Evolutionary conservation across 2,888 invertebrate species (phyloP), one percentile per base, ranked within the genome.

Genomic region (Gastrophysa polygoni): DNA sequence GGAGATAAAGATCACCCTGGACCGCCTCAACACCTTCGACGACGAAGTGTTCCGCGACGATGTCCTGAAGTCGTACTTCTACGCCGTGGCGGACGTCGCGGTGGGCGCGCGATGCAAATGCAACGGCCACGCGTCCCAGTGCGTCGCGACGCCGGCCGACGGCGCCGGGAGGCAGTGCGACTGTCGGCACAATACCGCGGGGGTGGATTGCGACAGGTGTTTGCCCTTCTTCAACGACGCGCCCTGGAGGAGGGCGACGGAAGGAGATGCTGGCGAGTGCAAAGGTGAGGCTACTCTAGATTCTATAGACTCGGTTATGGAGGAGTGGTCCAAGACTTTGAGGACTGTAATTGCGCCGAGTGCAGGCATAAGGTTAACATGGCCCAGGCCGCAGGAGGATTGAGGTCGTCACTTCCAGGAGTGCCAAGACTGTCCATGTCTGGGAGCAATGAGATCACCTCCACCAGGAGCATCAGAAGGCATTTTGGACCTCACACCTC

Each of bases 151-250:
- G 62, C 86, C 86, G 2, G 81, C 85, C 17, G 76, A 84, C 16
- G 86, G 88, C 59, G 88, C 89, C 71, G 69, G 84, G 75, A 73
- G 86, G 81, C 82, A 91, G 74, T 93, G 90, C 77, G 89, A 91
- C 75, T 99, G 99, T 80, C 93, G 98, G 75, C 99, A 99, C 83
- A 93, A 95, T 80, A 99, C 99, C 0, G 93, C 91, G 2, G 98
- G 98, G 21, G 89, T 91, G 0, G 96, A 98, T 77, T 99, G 99
- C 79, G 91, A 94, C 72, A 88, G 91, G 72, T 99, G 99, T 79
- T 82, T 91, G 67, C 95, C 96, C 61, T 94, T 96, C 81, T 98
- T 92, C 84, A 97, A 98, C 80, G 97, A 99, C 80, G 91, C 92
- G 20, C 98, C 98, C 1, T 99, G 98, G 98, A 89, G 89, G 54